These are phyloP conservation scores for Dyspetes luteomarginatus DNA, from an alignment of 2,888 invertebrate species.

Conservation along the genomic window DNA sequence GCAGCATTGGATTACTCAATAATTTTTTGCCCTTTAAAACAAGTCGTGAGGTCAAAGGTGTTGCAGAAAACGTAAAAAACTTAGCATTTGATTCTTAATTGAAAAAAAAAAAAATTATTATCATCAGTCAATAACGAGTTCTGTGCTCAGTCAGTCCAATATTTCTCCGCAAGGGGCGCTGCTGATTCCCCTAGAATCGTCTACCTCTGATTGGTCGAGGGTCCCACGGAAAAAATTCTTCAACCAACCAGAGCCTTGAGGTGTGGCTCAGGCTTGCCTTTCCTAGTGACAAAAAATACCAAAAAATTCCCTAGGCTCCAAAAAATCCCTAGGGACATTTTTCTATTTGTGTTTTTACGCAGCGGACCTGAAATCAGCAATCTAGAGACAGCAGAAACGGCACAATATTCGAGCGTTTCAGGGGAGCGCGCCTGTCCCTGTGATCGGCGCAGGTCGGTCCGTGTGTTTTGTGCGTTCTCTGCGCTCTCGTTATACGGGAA, in stretches of 20 bases:
- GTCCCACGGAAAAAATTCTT: not conserved
- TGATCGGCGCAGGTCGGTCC: constrained; percentile 54
- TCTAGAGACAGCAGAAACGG: constrained; percentile 1
- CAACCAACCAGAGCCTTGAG: no score
- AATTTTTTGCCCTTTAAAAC: no score
- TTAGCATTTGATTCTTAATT: no score
- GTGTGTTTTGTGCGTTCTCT: constrained; percentile 22
- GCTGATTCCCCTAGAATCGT: not conserved
- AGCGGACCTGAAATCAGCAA: not conserved
- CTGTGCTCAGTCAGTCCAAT: not conserved
- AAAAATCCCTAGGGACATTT: not conserved
- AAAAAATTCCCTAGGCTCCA: not conserved
- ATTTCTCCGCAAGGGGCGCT: not conserved
- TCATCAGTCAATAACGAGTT: not conserved
- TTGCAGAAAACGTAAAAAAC: no score
- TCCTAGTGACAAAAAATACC: not conserved
- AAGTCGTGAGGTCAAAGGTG: no score
- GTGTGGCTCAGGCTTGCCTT: not conserved
- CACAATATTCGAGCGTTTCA: constrained; percentile 22
- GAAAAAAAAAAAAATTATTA: no score
- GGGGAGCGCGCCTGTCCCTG: constrained; percentile 36
- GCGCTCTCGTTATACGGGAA: constrained; percentile 45
- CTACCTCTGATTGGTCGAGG: no score
- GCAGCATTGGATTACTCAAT: no score
- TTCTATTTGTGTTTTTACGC: not conserved